phyloP scores from a whole-genome alignment of 2,113 vertebrate species.

The Semnornis frantzii region DNA sequence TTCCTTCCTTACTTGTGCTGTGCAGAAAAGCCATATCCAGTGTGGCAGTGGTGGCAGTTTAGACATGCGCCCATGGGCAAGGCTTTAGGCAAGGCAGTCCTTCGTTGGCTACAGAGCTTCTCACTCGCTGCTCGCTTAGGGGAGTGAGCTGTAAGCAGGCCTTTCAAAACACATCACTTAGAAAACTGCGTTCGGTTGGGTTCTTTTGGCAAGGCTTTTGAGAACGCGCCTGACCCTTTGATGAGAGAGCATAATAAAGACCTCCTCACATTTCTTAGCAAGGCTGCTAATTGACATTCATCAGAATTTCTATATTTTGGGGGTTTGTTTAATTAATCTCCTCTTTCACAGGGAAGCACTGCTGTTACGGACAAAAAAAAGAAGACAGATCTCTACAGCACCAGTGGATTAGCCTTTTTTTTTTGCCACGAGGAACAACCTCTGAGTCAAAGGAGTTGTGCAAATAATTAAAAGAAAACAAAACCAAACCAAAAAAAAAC shows the following conservation, averaged over 20 bases:
- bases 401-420: constrained; percentile 61
- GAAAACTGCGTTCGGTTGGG: constrained; percentile 47
- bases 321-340: constrained; percentile 35
- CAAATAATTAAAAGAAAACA: constrained; percentile 56
- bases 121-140: constrained; percentile 58
- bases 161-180: constrained; percentile 72
- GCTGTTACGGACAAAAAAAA: constrained; percentile 41
- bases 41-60: constrained; percentile 64
- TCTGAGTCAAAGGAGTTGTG: constrained; percentile 58
- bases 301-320: background rate
- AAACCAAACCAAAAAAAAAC: background rate
- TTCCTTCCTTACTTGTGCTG: constrained; percentile 80
- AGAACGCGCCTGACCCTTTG: constrained; percentile 58
- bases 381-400: constrained; percentile 37
- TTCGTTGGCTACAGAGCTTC: constrained; percentile 62
- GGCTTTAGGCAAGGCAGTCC: constrained; percentile 69
- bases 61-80: constrained; percentile 70
- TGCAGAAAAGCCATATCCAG: constrained; percentile 76
- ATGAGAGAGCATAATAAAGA: constrained; percentile 34
- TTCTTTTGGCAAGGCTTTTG: constrained; percentile 67
- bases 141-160: constrained; percentile 68
- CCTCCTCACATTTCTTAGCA: constrained; percentile 9
- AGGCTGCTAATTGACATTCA: constrained; percentile 65
- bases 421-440: constrained; percentile 67
- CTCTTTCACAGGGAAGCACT: constrained; percentile 54